These are phyloP conservation scores for Coreius guichenoti DNA, from an alignment of 2,797 vertebrate genomes.

Conservation along the genomic window DNA sequence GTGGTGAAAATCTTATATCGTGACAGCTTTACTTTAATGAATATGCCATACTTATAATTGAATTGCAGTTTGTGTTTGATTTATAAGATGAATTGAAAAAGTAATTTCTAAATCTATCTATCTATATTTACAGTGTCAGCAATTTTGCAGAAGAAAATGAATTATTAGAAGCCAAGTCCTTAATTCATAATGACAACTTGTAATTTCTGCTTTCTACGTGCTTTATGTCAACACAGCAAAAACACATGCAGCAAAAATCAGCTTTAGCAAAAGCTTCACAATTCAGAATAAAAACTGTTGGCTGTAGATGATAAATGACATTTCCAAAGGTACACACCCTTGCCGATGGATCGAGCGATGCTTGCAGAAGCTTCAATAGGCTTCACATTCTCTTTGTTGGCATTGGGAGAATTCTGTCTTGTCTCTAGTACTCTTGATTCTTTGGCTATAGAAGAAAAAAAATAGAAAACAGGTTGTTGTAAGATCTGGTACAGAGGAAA, in stretches of 20 bases:
- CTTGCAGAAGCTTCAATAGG: conserved; percentile 86
- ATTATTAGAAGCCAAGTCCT: conserved; percentile 20
- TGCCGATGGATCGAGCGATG: conserved; percentile 89
- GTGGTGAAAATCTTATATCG: neutral
- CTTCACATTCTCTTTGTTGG: conserved; percentile 93
- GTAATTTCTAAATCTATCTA: neutral
- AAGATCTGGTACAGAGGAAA: neutral
- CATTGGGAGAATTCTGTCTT: conserved; percentile 89
- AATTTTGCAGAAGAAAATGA: conserved; percentile 7
- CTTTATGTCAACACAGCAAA: conserved; percentile 16
- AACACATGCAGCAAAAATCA: neutral
- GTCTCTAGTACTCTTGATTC: conserved; percentile 93
- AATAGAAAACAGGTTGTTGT: neutral
- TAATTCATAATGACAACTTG: conserved; percentile 15
- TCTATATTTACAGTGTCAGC: conserved; percentile 7
- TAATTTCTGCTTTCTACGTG: conserved; percentile 5
- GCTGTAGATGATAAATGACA: neutral
- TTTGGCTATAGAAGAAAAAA: conserved; percentile 82
- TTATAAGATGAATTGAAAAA: neutral
- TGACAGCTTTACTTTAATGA: neutral
- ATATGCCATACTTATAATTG: neutral
- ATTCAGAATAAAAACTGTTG: neutral
- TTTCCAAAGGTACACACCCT: conserved; percentile 81
- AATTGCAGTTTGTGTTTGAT: neutral
- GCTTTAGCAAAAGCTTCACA: conserved; percentile 12